Evolutionary conservation across 2,113 vertebrate species (phyloP).

Genomic region (Hoplias malabaricus): DNA sequence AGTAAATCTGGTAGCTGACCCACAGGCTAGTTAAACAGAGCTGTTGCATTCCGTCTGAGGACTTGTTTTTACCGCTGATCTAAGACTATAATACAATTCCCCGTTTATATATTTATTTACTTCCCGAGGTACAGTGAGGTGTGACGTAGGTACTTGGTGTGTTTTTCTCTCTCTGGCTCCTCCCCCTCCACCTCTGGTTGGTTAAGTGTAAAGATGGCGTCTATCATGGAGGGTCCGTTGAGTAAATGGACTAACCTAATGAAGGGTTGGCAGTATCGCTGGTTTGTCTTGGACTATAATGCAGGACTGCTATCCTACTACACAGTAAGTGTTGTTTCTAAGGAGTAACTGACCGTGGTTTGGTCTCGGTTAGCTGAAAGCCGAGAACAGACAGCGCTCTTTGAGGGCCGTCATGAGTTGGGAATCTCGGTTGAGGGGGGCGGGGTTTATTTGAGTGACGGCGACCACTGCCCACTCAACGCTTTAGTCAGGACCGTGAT

Average conservation of each 20-base stretch:
- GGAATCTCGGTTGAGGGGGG: conserved; percentile 70
- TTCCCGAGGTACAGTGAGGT: not conserved
- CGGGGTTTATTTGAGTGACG: conserved; percentile 52
- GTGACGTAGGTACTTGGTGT: conserved; percentile 48
- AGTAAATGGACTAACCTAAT: conserved; percentile 99
- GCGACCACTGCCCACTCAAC: conserved; percentile 55
- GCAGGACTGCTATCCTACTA: conserved; percentile 96
- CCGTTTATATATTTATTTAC: not conserved
- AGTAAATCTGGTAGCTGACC: no score
- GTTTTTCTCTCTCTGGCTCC: conserved; percentile 52
- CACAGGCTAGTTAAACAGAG: no score
- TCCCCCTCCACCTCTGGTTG: conserved; percentile 56
- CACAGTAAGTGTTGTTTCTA: conserved; percentile 79
- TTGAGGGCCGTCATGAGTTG: conserved; percentile 70
- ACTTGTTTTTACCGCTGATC: no score
- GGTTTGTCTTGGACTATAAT: conserved; percentile 97
- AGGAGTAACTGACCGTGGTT: not conserved
- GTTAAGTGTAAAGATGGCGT: conserved; percentile 91
- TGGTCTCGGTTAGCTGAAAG: not conserved
- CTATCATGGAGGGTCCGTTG: conserved; percentile 96
- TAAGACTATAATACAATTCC: no score
- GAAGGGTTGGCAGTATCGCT: conserved; percentile 98
- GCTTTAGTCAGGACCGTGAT: not conserved
- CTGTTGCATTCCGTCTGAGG: no score
- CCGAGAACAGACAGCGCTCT: conserved; percentile 23